These are phyloP conservation scores for Ennomos fuscantarius DNA, from an alignment of 2,888 invertebrate species.

Conservation along the genomic window DNA sequence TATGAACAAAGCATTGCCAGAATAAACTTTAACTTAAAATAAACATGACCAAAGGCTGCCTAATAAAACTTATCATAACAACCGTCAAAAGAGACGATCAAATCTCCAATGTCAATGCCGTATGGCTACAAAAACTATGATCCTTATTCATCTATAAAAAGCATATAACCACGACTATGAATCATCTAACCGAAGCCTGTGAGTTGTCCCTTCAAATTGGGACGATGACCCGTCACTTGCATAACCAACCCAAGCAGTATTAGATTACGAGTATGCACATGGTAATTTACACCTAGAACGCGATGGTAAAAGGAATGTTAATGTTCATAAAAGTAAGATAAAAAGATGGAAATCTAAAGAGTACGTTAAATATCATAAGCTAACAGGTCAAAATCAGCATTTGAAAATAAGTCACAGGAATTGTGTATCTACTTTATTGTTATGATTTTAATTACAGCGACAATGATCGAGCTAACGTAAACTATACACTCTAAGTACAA, in stretches of 20 bases:
- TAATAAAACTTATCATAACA: slow-evolving; percentile 13
- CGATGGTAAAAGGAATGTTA: slow-evolving; percentile 28
- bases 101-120: slow-evolving; percentile 32
- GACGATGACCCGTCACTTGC: slow-evolving; percentile 68
- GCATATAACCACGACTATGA: slow-evolving; percentile 45
- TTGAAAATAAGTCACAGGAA: too few species aligned
- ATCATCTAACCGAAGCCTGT: slow-evolving; percentile 41
- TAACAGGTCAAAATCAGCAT: too few species aligned
- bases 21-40: neutral
- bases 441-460: too few species aligned
- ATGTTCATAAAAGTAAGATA: slow-evolving; percentile 24
- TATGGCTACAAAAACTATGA: slow-evolving; percentile 30
- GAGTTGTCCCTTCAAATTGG: slow-evolving; percentile 61
- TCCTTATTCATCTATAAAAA: slow-evolving; percentile 30
- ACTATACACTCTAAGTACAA: too few species aligned
- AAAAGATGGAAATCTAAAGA: slow-evolving; percentile 21
- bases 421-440: too few species aligned
- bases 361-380: too few species aligned
- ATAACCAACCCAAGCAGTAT: slow-evolving; percentile 57
- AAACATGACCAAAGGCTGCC: slow-evolving; percentile 4
- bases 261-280: slow-evolving; percentile 48
- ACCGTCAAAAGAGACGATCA: slow-evolving; percentile 18
- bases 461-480: too few species aligned
- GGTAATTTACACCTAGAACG: slow-evolving; percentile 43
- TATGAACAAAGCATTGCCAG: too few species aligned